These are phyloP conservation scores for Carollia perspicillata DNA, from an alignment of 2,113 vertebrate genomes.

Conservation along the genomic window DNA sequence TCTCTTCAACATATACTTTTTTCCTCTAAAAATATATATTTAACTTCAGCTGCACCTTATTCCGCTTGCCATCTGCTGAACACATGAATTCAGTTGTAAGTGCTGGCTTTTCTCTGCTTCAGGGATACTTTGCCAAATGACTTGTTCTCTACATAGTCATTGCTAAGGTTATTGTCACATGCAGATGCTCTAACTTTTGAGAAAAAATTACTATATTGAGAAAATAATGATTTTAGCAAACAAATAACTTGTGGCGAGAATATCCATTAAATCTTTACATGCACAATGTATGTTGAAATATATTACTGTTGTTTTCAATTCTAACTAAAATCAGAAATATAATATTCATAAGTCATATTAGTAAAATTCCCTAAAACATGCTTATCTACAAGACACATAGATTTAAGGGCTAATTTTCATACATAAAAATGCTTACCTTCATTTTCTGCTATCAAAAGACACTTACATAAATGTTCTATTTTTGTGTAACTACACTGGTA, in stretches of 20 bases:
- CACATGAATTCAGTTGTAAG: constrained; percentile 73
- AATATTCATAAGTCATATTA: constrained; percentile 32
- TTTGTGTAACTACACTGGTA: neutral
- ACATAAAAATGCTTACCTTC: neutral
- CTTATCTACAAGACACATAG: neutral
- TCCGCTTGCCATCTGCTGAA: constrained; percentile 80
- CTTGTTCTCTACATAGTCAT: constrained; percentile 51
- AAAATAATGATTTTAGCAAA: constrained; percentile 31
- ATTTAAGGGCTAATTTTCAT: constrained; percentile 41
- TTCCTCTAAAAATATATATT: constrained; percentile 10
- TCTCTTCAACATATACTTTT: constrained; percentile 61
- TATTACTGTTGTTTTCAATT: neutral
- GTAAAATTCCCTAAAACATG: neutral
- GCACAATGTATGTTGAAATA: constrained; percentile 16
- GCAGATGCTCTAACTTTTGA: neutral
- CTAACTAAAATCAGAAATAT: constrained; percentile 47
- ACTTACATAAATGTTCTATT: neutral
- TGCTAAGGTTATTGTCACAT: constrained; percentile 59
- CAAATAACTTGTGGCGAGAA: constrained; percentile 14
- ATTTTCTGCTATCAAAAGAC: neutral
- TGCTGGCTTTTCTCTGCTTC: constrained; percentile 51
- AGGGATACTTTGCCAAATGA: constrained; percentile 68
- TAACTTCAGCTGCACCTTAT: constrained; percentile 77
- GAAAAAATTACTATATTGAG: neutral
- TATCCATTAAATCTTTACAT: constrained; percentile 41